phyloP scores from a whole-genome alignment of 30 jellyfish, hydroid and myxozoan species.

The Catostylus mosaicus region DNA sequence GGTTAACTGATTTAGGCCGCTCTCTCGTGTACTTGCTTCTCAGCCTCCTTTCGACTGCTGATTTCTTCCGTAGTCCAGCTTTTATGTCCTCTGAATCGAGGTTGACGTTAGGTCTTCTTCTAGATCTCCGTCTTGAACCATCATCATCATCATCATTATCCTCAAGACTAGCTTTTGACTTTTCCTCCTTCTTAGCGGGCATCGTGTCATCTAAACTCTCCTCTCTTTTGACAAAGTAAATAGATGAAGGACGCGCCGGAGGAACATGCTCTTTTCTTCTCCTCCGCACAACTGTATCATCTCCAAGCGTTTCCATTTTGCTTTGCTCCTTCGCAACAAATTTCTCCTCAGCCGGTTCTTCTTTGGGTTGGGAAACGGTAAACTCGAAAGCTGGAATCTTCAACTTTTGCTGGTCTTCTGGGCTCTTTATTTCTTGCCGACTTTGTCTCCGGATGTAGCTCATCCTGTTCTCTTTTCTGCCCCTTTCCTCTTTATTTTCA shows the following conservation, averaged over 20 bases:
- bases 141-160: constrained; percentile 27
- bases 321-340: background rate
- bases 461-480: constrained; percentile 13
- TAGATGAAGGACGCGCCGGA: constrained; percentile 62
- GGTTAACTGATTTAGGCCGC: constrained; percentile 70
- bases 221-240: constrained; percentile 5
- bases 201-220: background rate
- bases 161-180: background rate
- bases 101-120: constrained; percentile 34
- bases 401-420: constrained; percentile 9
- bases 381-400: constrained; percentile 26
- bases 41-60: constrained; percentile 68
- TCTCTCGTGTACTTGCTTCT: constrained; percentile 34
- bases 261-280: constrained; percentile 59
- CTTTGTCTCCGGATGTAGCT: constrained; percentile 65
- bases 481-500: background rate
- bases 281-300: constrained; percentile 62
- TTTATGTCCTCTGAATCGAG: constrained; percentile 67
- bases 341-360: constrained; percentile 19
- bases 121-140: constrained; percentile 14
- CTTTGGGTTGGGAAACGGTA: constrained; percentile 36
- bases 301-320: background rate
- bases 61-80: constrained; percentile 56
- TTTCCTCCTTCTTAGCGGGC: background rate
- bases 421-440: constrained; percentile 19